Evolutionary conservation across 53 echinoderm and acorn worm species (phyloP).

Genomic region (Hippasteria phrygiana): DNA sequence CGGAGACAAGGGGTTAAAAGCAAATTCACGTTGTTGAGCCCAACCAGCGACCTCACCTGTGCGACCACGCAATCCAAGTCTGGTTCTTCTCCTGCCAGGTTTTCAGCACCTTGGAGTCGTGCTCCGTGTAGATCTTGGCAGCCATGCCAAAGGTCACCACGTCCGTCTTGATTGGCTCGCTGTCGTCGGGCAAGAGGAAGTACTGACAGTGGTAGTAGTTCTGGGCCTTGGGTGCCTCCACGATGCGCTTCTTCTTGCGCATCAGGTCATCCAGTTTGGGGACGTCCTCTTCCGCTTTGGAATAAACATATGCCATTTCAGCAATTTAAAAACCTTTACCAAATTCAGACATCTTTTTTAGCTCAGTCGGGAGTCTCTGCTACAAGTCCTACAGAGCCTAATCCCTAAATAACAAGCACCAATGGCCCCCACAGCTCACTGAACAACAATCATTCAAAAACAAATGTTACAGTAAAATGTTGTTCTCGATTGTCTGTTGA

Average conservation of each 20-base stretch:
- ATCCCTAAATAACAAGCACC: too few relatives aligned
- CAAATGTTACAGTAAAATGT: too few relatives aligned
- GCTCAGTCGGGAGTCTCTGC: neutral
- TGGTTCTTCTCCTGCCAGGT: conserved; percentile 99
- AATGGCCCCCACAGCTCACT: too few relatives aligned
- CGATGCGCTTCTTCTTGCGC: conserved; percentile 94
- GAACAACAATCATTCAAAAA: too few relatives aligned
- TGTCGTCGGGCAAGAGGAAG: conserved; percentile 91
- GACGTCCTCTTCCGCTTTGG: conserved; percentile 81
- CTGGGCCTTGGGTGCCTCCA: conserved; percentile 97
- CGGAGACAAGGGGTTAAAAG: too few relatives aligned
- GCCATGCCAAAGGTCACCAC: conserved; percentile 99
- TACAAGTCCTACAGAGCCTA: too few relatives aligned
- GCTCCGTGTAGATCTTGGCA: conserved; percentile 99
- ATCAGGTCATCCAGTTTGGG: conserved; percentile 92
- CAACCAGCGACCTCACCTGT: conserved; percentile 73
- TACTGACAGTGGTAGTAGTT: conserved; percentile 99
- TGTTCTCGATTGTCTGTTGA: too few relatives aligned
- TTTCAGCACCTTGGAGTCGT: conserved; percentile 97
- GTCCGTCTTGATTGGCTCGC: conserved; percentile 88
- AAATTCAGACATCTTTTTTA: neutral
- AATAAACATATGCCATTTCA: neutral
- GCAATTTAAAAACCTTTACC: neutral
- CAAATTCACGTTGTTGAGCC: too few relatives aligned
- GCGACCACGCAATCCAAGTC: conserved; percentile 99